Evolutionary conservation across 2,888 invertebrate genomes (phyloP).

Genomic region (Lepeophtheirus nordmannii): DNA sequence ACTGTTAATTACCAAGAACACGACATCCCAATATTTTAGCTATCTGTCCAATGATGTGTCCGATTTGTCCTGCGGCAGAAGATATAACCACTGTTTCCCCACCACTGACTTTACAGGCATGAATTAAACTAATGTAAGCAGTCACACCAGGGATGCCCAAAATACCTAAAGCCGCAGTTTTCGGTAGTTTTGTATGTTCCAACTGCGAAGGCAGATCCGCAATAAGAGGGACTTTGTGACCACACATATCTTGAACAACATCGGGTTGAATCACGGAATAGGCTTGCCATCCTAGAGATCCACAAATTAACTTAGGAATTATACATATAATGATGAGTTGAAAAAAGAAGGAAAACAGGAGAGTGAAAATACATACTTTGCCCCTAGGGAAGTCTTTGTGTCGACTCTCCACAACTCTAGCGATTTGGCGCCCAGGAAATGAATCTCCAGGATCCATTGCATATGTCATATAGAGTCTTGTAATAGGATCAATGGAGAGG

Average conservation of each 20-base stretch:
- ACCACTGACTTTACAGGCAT: background rate
- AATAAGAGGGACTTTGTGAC: slow-evolving; percentile 8
- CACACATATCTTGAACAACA: slow-evolving; percentile 18
- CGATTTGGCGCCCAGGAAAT: slow-evolving; percentile 13
- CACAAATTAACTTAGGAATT: background rate
- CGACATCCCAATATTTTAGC: slow-evolving; percentile 14
- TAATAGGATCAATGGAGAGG: slow-evolving; percentile 23
- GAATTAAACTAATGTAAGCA: slow-evolving; percentile 16
- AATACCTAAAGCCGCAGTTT: slow-evolving; percentile 17
- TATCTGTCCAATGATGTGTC: slow-evolving; percentile 20
- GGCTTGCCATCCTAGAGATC: slow-evolving; percentile 17
- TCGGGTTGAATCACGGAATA: slow-evolving; percentile 14
- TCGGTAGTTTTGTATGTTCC: slow-evolving; percentile 17
- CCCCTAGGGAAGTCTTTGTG: slow-evolving; percentile 16
- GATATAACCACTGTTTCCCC: slow-evolving; percentile 24
- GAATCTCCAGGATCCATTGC: slow-evolving; percentile 9
- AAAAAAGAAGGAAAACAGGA: no score
- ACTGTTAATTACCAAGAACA: background rate
- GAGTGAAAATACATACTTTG: background rate
- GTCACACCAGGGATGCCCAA: slow-evolving; percentile 20
- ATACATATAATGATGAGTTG: no score
- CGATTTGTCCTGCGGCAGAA: slow-evolving; percentile 21
- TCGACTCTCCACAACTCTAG: slow-evolving; percentile 20
- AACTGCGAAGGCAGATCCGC: slow-evolving; percentile 14
- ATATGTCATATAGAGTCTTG: slow-evolving; percentile 10